Base-by-base conservation (phyloP, 2,888 invertebrate species). In the Drosophila emarginata region DNA sequence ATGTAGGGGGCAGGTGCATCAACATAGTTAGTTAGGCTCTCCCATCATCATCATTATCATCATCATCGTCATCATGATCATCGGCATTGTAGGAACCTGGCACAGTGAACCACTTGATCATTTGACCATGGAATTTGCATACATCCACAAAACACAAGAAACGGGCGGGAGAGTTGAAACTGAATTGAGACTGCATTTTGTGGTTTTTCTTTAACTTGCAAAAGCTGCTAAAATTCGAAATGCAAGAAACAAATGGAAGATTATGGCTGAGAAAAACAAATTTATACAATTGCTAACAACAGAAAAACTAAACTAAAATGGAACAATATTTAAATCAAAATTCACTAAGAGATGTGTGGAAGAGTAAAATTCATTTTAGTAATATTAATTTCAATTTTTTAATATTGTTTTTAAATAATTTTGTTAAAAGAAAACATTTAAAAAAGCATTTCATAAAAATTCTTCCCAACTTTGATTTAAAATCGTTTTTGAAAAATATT, bases 101-200 rank as follows among this genome's bases (percentile, higher is more conserved):
- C 90, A 80, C 74, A 88, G 82, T 89, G 81, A 89, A 83, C 91
- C 87, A 90, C 80, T 90, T 90, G 90, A 87, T 81, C 90, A 89
- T 78, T 89, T 90, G 88, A 89, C 88, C 89, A 87, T 90, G 80
- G 79, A 80, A 88, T 87, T 87, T 84, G 74, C 81, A 84, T 84
- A 84, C 57, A 70, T 54, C 63, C 51, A 58, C 14, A 58, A 18
- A 39, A 57, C n/a, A 54, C 18, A 12, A 36, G 18, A 36, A 11
- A 45, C 2, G 11, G 18, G 18, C 1, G 18, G 18, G 11, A 45
- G 21, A 11, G 21, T 18, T 1, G 21, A 21, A 45, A 32, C 32
- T 32, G 32, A 45, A 45, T 21, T 45, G 21, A 45, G 45, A 45
- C 45, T 23, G 40, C 52, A 28, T 18, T 67, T 65, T 71, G 70